Percentiles rank a stretch among this genome's conserved stretches.
These are phyloP conservation scores for Falco biarmicus DNA, from an alignment of 2,797 vertebrate species.

Conservation along the genomic window DNA sequence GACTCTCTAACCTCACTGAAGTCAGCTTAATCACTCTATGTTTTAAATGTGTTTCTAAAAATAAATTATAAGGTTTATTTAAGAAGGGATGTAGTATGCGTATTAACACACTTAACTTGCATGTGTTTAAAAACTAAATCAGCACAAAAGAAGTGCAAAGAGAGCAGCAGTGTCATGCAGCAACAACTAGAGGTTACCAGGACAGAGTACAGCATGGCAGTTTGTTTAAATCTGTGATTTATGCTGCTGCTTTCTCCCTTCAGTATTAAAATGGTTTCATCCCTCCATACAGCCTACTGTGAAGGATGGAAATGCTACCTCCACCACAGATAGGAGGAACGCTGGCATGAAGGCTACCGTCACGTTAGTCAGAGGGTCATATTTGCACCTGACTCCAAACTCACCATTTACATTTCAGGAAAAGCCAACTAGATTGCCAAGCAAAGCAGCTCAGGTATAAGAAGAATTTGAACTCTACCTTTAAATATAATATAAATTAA, in stretches of 20 bases:
- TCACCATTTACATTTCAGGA: background rate
- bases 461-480: background rate
- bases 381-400: background rate
- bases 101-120: background rate
- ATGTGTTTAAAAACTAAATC: background rate
- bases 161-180: background rate
- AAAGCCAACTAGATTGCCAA: background rate
- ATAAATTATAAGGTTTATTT: background rate
- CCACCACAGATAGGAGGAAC: background rate
- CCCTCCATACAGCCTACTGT: background rate
- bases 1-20: background rate
- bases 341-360: background rate
- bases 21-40: background rate
- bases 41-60: background rate
- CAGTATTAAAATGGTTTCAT: background rate
- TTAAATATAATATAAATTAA: background rate
- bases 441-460: background rate
- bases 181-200: background rate
- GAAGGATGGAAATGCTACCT: background rate
- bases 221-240: background rate
- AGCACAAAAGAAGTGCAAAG: background rate
- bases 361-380: background rate
- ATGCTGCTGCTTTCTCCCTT: background rate
- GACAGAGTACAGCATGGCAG: background rate
- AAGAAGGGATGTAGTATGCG: background rate